phyloP scores from a whole-genome alignment of 2,888 invertebrate genomes.

The Osmoderma eremita region DNA sequence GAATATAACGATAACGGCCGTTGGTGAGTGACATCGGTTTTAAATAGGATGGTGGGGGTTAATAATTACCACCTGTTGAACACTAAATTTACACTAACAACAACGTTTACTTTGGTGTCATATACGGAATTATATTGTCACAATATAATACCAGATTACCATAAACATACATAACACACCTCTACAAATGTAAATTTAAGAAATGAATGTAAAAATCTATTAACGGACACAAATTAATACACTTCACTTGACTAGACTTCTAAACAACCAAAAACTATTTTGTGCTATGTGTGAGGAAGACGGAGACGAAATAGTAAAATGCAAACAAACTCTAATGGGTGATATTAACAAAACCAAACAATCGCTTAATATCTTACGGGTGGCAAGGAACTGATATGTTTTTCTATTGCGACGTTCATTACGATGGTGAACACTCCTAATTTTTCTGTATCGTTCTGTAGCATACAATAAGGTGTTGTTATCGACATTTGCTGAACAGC shows the following conservation, averaged over 20 bases:
- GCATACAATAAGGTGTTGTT: slow-evolving; percentile 25
- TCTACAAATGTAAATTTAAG: too few relatives aligned
- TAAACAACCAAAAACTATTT: slow-evolving; percentile 7
- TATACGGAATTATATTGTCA: too few relatives aligned
- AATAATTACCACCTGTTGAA: too few relatives aligned
- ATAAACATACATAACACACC: too few relatives aligned
- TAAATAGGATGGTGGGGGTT: too few relatives aligned
- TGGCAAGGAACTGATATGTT: slow-evolving; percentile 59
- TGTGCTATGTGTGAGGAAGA: neutral
- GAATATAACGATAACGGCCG: too few relatives aligned
- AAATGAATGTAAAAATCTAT: too few relatives aligned
- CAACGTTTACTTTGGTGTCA: too few relatives aligned
- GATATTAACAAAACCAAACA: neutral
- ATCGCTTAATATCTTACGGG: slow-evolving; percentile 57
- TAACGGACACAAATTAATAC: slow-evolving; percentile 15
- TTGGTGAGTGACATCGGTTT: too few relatives aligned
- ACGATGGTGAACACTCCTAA: slow-evolving; percentile 49
- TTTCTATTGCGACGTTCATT: slow-evolving; percentile 62
- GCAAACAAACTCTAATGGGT: slow-evolving; percentile 13
- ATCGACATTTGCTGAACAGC: slow-evolving; percentile 5
- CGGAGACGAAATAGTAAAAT: neutral
- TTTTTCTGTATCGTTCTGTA: slow-evolving; percentile 40
- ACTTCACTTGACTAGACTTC: slow-evolving; percentile 37
- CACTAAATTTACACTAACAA: too few relatives aligned
- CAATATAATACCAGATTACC: too few relatives aligned